phyloP scores from a whole-genome alignment of 2,888 invertebrate genomes.

The Epirrhoe tristata region DNA sequence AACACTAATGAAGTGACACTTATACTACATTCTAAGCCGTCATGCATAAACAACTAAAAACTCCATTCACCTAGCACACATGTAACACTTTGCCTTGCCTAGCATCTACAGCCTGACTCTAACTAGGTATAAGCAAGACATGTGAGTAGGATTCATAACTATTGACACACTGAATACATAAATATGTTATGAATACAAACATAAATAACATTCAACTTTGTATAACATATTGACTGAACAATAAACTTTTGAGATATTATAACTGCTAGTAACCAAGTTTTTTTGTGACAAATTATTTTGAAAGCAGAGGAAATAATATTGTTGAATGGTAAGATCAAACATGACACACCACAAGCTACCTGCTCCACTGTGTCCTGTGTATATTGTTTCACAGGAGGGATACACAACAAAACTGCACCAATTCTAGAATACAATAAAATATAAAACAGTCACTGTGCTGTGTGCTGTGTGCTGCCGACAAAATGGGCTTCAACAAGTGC shows the following conservation, averaged over 20 bases:
- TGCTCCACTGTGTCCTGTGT: neutral
- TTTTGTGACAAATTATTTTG: neutral
- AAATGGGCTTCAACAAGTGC: conserved; percentile 23
- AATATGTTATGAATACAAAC: no score
- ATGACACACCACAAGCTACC: neutral
- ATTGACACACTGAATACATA: no score
- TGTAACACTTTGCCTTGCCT: neutral
- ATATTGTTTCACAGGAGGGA: neutral
- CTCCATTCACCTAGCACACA: neutral
- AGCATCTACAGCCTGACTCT: neutral
- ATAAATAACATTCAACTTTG: neutral
- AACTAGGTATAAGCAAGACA: neutral
- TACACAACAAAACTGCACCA: neutral
- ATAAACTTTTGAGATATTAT: neutral
- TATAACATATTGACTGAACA: neutral
- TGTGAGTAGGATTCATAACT: no score
- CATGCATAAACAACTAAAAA: neutral
- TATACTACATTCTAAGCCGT: neutral
- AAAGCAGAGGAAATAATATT: neutral
- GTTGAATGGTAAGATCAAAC: no score
- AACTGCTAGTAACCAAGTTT: neutral
- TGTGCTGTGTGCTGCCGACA: no score
- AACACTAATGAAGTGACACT: conserved; percentile 4
- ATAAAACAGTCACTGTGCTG: conserved; percentile 9
- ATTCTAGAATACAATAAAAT: neutral